Conservation (phyloP, 2,113 vertebrate genomes). For the Lepisosteus osseus region DNA sequence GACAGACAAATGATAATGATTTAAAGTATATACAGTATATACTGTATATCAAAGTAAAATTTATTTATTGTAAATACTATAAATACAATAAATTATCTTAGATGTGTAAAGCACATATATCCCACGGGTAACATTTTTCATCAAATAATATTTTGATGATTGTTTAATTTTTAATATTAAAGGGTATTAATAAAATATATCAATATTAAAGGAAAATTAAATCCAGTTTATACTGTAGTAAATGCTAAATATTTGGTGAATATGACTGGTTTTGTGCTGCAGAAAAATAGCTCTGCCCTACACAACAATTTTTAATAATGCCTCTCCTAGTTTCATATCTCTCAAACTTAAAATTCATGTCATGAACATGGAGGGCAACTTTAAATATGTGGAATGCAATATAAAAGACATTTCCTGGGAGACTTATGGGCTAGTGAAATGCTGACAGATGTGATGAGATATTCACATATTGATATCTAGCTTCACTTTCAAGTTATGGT, state of each 20-base stretch:
- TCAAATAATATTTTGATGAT: no score
- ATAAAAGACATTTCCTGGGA: not conserved
- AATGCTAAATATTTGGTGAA: no score
- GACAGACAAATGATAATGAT: no score
- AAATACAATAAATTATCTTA: not conserved
- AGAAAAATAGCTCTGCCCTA: no score
- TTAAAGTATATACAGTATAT: no score
- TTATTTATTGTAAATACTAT: not conserved
- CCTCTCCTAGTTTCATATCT: no score
- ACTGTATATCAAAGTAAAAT: no score
- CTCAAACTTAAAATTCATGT: not conserved
- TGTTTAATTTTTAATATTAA: no score
- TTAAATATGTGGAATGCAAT: constrained; percentile 1
- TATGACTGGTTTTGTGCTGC: no score
- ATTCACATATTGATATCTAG: not conserved
- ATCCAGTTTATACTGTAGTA: not conserved
- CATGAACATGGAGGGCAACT: not conserved
- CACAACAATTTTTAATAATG: no score
- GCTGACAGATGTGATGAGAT: not conserved
- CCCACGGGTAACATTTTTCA: no score
- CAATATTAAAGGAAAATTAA: not conserved
- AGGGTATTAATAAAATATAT: no score
- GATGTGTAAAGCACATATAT: constrained; percentile 6
- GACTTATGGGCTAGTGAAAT: not conserved
- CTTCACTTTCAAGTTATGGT: not conserved